A percentile compares a stretch with the other conserved stretches of the same genome.
Evolutionary conservation across 2,113 vertebrate species (phyloP).

Genomic region (Ptychochromis oligacanthus): DNA sequence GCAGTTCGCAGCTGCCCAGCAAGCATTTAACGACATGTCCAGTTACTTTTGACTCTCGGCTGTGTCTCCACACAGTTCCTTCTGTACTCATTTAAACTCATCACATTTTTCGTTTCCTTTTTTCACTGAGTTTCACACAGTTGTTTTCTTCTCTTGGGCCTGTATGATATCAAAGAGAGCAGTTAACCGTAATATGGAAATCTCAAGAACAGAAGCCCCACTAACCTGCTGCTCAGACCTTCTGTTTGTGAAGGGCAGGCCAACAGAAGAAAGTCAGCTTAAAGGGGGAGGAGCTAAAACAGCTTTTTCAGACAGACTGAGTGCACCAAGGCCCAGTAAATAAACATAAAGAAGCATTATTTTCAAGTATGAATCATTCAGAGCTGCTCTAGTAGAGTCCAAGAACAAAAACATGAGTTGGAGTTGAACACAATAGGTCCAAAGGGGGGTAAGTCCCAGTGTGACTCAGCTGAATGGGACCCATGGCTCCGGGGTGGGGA

Average conservation of each 20-base stretch:
- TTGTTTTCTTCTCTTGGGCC: background rate
- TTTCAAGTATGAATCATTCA: background rate
- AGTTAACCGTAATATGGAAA: rapidly evolving
- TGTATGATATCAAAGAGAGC: background rate
- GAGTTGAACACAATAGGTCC: background rate
- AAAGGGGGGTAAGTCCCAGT: background rate
- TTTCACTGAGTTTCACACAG: too few relatives aligned
- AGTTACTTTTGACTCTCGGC: background rate
- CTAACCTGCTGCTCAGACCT: background rate
- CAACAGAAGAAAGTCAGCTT: background rate
- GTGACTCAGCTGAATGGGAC: background rate
- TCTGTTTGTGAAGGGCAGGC: background rate
- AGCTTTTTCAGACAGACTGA: background rate
- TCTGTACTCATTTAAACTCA: too few relatives aligned
- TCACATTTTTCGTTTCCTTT: background rate
- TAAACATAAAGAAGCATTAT: background rate
- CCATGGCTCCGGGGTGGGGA: background rate
- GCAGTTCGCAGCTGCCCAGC: background rate
- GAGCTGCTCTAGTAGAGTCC: background rate
- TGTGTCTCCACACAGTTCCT: background rate
- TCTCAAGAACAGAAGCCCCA: background rate
- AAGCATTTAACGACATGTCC: background rate
- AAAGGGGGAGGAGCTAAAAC: background rate
- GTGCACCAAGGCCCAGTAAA: background rate
- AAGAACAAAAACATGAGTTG: background rate